Base-by-base conservation (phyloP, 64 coral and sea anemone species). In the Pocillopora verrucosa region DNA sequence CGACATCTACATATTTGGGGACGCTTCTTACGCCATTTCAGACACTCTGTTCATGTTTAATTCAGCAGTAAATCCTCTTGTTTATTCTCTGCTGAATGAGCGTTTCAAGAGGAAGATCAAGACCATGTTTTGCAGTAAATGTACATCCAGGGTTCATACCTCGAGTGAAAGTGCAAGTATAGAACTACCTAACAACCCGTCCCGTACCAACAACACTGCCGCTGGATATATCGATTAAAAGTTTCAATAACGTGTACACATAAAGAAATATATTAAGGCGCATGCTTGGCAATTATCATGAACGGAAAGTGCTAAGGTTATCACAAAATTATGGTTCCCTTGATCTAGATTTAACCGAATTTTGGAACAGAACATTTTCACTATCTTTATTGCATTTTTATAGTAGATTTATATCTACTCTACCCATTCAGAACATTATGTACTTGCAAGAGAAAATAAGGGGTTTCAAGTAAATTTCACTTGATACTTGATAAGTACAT, bases 1-100 rank as follows among this genome's bases (percentile, higher is more conserved):
- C 51, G 41, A 62, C 34, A 51, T 73, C 45, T 63, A 77, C 17
- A 79, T 78, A 0, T 77, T 87, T 26, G 74, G 83, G 17, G 56
- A 83, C 1, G 26, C 77, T 4, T 58, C 76, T 0, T 72, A 79
- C 51, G 57, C 62, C 37, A 75, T 92, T 17, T 68, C 83, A 0
- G 82, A 87, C n/a, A 58, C 77, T 13, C 24, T 92, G 73, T 57
- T 92, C 56, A 79, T 80, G 64, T 79, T 92, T 30, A 87, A 87
- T 73, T 72, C 90, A 15, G 74, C 74, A 3, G 38, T 75, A 6
- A 84, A 92, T 58, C 90, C 90, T 19, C 87, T 92, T 34, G 73
- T 85, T 67, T 85, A 87, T 36, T 75, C 82, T 30, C 36, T 86
- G 36, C 59, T 87, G 36, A 83, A 70, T 19, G 67, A 77, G 10